Conservation (phyloP, 1,140 invertebrate species). For the Zaprionus tsacasi region DNA sequence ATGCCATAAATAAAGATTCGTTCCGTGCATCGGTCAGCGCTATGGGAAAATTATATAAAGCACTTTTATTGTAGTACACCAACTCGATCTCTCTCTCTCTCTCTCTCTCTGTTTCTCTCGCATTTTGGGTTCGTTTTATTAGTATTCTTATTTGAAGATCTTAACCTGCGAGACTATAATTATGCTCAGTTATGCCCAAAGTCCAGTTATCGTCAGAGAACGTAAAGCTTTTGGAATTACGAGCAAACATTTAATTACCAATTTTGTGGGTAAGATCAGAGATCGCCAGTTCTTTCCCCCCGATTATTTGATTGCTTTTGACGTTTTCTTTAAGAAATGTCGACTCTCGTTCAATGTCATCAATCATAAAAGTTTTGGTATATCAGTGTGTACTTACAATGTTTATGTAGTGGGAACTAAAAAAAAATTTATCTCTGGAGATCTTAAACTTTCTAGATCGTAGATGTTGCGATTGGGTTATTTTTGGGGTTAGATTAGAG, state of each 20-base stretch:
- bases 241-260: constrained; percentile 48
- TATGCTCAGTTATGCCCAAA: constrained; percentile 69
- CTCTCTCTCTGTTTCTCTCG: neutral
- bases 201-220: constrained; percentile 66
- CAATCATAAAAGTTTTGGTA: constrained; percentile 40
- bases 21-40: constrained; percentile 62
- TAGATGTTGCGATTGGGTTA: too few species aligned
- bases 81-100: constrained; percentile 7
- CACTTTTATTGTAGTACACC: constrained; percentile 67
- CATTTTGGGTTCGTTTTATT: constrained; percentile 4
- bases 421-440: neutral
- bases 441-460: too few species aligned
- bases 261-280: constrained; percentile 11
- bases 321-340: constrained; percentile 42
- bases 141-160: constrained; percentile 10
- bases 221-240: constrained; percentile 53
- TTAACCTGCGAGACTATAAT: constrained; percentile 54
- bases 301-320: constrained; percentile 55
- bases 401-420: neutral
- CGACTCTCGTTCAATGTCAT: constrained; percentile 11
- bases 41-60: constrained; percentile 74
- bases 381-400: neutral
- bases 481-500: too few species aligned
- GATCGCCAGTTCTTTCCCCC: constrained; percentile 7
- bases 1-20: constrained; percentile 83